Base-by-base conservation (phyloP, 2,797 vertebrate genomes). In the Gastrophryne carolinensis region DNA sequence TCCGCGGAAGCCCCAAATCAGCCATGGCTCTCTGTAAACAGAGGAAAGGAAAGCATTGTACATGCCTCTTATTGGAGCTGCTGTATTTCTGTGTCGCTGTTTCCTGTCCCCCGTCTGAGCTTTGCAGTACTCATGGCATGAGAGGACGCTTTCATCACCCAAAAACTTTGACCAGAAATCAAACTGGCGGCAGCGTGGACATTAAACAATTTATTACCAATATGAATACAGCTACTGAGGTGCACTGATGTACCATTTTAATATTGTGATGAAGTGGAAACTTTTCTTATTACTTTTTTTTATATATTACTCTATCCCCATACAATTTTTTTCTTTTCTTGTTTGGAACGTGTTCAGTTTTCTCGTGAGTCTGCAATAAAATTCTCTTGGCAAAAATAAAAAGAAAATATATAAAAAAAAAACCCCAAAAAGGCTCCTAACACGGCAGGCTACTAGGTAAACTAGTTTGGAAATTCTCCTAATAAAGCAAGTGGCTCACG, bases 191-290 rank as follows among this genome's bases (percentile, higher is more conserved):
- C 24, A 9, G 11, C 54, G 35, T 87, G 87, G 88, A 90, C 92
- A 92, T 94, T 87, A 90, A 90, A 92, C 88, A 86, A 83, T 93
- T 96, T 95, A 95, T 96, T 95, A 96, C 92, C 92, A 93, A 70
- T 91, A 95, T 94, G 91, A 93, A 95, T 95, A 97, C 91, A 94
- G 92, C 94, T 92, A 95, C 91, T 91, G 88, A 86, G 87, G 89
- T 90, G 93, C 87, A 86, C 87, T 86, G 89, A 89, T 85, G 82
- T 87, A 87, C 89, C 88, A 81, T 81, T 85, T 77, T 83, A 86
- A 92, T 90, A 87, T 92, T 87, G 76, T 78, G 87, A 86, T 90
- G 87, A 89, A 84, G 80, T 86, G 91, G 86, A 89, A 82, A 85
- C 84, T 86, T 23, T 63, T 37, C 24, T 39, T 34, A 30, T 34